Base-by-base conservation (phyloP, 2,113 vertebrate species). In the Phyllopteryx taeniolatus region DNA sequence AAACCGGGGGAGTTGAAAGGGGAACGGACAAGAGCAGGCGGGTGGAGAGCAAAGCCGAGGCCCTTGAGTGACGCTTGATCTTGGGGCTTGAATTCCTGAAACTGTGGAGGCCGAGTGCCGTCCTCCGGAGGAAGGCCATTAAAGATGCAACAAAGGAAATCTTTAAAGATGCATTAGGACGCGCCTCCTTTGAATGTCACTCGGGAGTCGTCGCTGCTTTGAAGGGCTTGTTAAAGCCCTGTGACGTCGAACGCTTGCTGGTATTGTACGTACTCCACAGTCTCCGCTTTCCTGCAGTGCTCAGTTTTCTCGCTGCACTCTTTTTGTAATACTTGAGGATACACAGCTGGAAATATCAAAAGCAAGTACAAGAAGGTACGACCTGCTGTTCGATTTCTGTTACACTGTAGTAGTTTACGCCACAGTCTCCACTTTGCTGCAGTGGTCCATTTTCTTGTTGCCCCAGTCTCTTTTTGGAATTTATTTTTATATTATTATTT, bases 91-190 rank as follows among this genome's bases (percentile, higher is more conserved):
- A 85, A 85, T 85, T 87, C 79, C 87, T 71, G 42, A 27, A 66
- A 74, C 75, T 81, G 81, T 84, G 68, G 62, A 78, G 89, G 86
- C 76, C 71, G 63, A 57, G 49, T 17, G 15, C 15, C 5, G 13
- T 53, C 15, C 49, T 57, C 56, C 65, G 15, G 42, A 84, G 87
- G 83, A 78, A 79, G 72, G 74, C 67, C 68, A 90, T 88, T 86
- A 90, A 86, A 91, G 81, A 89, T 89, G 77, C 68, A 88, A 76
- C 76, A 80, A 86, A 82, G 64, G 81, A 83, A 8, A 60, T 83
- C 81, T 90, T 90, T 79, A 89, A 90, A 90, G 89, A 91, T 89
- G 72, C 91, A 88, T 91, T 86, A 68, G 78, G 78, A 8, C 65
- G 66, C 59, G 62, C 60, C 43, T 66, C 42, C 70, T 78, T 59